A percentile compares a stretch with the other conserved stretches of the same genome.
These are phyloP conservation scores for Agrochola macilenta DNA, from an alignment of 2,888 invertebrate genomes.

Conservation along the genomic window DNA sequence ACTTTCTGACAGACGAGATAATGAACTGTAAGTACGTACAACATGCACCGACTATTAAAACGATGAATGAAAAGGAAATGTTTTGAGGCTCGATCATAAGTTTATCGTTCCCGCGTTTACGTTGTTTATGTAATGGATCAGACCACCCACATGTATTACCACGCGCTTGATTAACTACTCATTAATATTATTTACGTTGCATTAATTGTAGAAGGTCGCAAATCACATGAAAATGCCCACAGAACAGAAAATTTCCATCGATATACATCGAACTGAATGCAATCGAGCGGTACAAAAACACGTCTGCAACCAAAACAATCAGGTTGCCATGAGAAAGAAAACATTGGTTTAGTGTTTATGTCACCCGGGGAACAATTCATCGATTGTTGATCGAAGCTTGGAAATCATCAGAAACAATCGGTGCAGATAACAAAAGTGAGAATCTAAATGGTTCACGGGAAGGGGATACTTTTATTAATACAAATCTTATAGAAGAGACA, in stretches of 20 bases:
- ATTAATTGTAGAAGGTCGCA: conserved; percentile 7
- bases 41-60: conserved; percentile 42
- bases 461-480: background rate
- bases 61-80: conserved; percentile 40
- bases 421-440: conserved; percentile 64
- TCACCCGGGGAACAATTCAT: conserved; percentile 61
- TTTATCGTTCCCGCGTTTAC: conserved; percentile 20
- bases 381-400: conserved; percentile 43
- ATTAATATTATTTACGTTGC: conserved; percentile 22
- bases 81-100: conserved; percentile 23
- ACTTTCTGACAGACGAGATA: conserved; percentile 70
- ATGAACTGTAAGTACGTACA: conserved; percentile 54
- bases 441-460: conserved; percentile 48
- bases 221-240: background rate
- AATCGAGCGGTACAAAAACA: conserved; percentile 47
- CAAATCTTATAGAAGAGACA: background rate
- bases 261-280: conserved; percentile 26
- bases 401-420: conserved; percentile 72
- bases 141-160: conserved; percentile 15
- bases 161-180: conserved; percentile 31
- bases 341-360: conserved; percentile 59
- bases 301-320: conserved; percentile 59
- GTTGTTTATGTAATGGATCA: conserved; percentile 12
- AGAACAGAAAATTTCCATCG: background rate
- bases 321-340: conserved; percentile 65